Conservation (phyloP, 2,888 invertebrate species). For the Andrena minutula region DNA sequence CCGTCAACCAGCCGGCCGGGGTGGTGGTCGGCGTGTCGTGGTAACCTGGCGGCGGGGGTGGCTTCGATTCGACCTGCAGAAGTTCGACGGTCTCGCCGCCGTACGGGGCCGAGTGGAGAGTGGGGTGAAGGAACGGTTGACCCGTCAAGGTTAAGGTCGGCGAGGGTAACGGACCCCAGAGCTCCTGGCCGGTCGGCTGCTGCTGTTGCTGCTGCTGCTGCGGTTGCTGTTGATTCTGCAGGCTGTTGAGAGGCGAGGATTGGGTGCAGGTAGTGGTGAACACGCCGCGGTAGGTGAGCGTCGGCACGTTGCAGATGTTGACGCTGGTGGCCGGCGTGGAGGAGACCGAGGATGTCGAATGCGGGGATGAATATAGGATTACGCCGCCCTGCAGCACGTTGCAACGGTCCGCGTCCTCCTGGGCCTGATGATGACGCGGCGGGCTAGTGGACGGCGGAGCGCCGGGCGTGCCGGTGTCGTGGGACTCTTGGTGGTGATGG, state of each 20-base stretch:
- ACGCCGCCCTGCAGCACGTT: conserved; percentile 82
- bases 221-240: conserved; percentile 87
- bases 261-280: conserved; percentile 90
- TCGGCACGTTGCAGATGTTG: conserved; percentile 85
- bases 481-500: conserved; percentile 82
- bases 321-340: conserved; percentile 78
- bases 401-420: conserved; percentile 81
- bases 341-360: conserved; percentile 75
- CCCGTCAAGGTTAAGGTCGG: conserved; percentile 80
- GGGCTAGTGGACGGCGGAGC: conserved; percentile 77
- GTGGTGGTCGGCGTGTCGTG: conserved; percentile 88
- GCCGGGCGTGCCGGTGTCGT: conserved; percentile 68
- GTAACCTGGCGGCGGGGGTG: conserved; percentile 87
- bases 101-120: conserved; percentile 82
- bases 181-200: conserved; percentile 83
- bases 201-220: conserved; percentile 85
- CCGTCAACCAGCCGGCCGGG: conserved; percentile 85
- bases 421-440: conserved; percentile 78
- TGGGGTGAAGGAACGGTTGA: conserved; percentile 83
- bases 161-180: conserved; percentile 82
- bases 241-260: conserved; percentile 89
- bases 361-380: conserved; percentile 82
- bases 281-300: conserved; percentile 88
- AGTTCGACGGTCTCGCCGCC: conserved; percentile 82
- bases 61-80: conserved; percentile 85